Percentiles rank a stretch among this genome's conserved stretches.
These are phyloP conservation scores for Gopherus flavomarginatus DNA, from an alignment of 2,113 vertebrate species.

Conservation along the genomic window DNA sequence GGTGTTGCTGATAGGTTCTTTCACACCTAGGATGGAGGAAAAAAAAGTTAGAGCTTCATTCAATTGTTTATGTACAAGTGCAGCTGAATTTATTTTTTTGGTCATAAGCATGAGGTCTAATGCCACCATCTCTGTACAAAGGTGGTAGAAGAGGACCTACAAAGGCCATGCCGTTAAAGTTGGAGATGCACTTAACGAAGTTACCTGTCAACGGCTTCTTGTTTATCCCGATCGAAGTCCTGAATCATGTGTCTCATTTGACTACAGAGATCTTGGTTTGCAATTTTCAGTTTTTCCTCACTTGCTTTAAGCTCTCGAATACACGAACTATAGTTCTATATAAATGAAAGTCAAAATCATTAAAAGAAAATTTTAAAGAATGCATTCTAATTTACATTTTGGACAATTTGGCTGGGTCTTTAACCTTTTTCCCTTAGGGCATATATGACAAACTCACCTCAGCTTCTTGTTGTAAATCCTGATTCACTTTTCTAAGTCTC, in stretches of 20 bases:
- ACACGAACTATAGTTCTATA: slow-evolving; percentile 76
- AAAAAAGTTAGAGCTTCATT: neutral
- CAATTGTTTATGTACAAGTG: neutral
- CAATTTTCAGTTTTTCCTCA: slow-evolving; percentile 86
- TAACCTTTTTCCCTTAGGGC: neutral
- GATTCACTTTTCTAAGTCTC: slow-evolving; percentile 82
- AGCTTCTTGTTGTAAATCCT: slow-evolving; percentile 81
- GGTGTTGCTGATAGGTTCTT: slow-evolving; percentile 89
- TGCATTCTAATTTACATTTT: neutral
- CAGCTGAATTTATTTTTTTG: accelerated
- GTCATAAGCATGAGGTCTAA: neutral
- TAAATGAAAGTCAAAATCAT: slow-evolving; percentile 7
- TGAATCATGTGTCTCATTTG: slow-evolving; percentile 97
- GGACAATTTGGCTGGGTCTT: accelerated
- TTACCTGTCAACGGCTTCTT: slow-evolving; percentile 89
- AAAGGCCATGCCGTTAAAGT: neutral
- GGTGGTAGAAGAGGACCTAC: neutral
- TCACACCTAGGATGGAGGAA: slow-evolving; percentile 82
- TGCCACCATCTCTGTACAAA: neutral
- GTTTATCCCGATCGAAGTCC: slow-evolving; percentile 94
- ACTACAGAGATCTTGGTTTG: slow-evolving; percentile 91
- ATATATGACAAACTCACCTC: slow-evolving; percentile 78
- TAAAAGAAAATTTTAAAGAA: neutral
- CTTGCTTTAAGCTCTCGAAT: slow-evolving; percentile 86
- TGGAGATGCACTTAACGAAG: neutral